These are phyloP conservation scores for Tetanocera ferruginea DNA, from an alignment of 2,888 invertebrate species.

Conservation along the genomic window DNA sequence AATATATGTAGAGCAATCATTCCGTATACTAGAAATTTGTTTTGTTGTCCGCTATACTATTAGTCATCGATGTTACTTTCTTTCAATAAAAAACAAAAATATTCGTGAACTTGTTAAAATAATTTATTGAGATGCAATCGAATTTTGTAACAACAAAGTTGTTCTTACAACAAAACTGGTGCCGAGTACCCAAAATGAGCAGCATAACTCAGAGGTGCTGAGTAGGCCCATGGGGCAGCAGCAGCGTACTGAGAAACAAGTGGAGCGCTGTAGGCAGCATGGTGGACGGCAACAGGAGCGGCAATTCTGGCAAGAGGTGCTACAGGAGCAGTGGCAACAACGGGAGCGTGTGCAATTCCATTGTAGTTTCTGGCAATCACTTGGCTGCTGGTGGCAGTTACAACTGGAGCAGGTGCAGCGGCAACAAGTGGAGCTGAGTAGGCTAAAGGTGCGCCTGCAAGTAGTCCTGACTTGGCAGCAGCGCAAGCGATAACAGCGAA, in stretches of 20 bases:
- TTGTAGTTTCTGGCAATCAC: constrained; percentile 45
- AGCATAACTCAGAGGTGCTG: not conserved
- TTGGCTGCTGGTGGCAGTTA: constrained; percentile 47
- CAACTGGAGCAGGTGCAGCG: constrained; percentile 53
- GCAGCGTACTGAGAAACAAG: constrained; percentile 40
- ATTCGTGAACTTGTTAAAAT: not conserved
- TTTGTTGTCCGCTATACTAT: too few relatives aligned
- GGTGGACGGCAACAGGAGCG: not conserved
- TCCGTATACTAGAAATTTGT: too few relatives aligned
- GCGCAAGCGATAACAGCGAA: constrained; percentile 55
- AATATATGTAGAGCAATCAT: too few relatives aligned
- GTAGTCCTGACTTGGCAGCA: constrained; percentile 54
- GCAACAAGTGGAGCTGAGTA: constrained; percentile 41
- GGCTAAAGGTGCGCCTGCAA: constrained; percentile 46
- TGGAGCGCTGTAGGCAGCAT: not conserved
- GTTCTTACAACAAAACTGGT: constrained; percentile 6
- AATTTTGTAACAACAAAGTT: not conserved
- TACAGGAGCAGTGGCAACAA: constrained; percentile 38
- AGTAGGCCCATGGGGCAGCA: constrained; percentile 45
- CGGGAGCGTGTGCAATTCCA: constrained; percentile 35
- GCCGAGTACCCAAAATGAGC: not conserved
- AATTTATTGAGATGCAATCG: not conserved
- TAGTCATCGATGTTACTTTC: too few relatives aligned
- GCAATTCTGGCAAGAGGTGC: not conserved
- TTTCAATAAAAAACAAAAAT: too few relatives aligned